Evolutionary conservation across 2,797 vertebrate species (phyloP), one percentile per base, ranked within the genome.

Genomic region (Synaphobranchus kaupii): DNA sequence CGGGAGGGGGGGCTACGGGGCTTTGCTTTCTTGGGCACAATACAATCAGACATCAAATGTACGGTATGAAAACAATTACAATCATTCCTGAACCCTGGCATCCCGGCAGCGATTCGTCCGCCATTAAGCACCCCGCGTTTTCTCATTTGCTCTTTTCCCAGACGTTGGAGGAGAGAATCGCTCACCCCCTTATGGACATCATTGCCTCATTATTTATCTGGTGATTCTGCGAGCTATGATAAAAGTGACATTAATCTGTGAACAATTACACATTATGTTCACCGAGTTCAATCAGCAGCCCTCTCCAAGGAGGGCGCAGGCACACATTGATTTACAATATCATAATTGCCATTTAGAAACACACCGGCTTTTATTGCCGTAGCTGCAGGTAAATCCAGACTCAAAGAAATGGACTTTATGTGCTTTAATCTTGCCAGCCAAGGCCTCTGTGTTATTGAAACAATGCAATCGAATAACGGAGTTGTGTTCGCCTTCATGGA

Each of bases 281-380:
- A 93, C 94, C 93, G 93, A 95, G 94, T 94, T 94, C 92, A 93
- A 95, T 94, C 93, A 93, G 91, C 66, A 91, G 89, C 91, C 84
- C 52, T 94, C 95, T 93, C 93, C 92, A 94, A 93, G 78, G 50
- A 54, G 86, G 90, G 90, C 89, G 88, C 91, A 91, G 90, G 90
- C 86, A 90, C 87, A 90, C 92, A 94, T 80, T 93, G 93, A 95
- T 94, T 92, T 92, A 90, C 93, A 92, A 91, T 90, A 94, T 92
- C 91, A 94, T 95, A 95, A 95, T 92, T 95, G 93, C 91, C 91
- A 89, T 92, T 91, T 94, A 88, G 60, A 93, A 93, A 89, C 85
- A 88, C 90, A 86, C 90, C 52, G 88, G 15, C 22, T 90, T 95
- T 93, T 93, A 95, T 94, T 85, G 86, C 84, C 83, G 25, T 58